These are phyloP conservation scores for Zingel zingel DNA, from an alignment of 2,113 vertebrate genomes.

Conservation along the genomic window DNA sequence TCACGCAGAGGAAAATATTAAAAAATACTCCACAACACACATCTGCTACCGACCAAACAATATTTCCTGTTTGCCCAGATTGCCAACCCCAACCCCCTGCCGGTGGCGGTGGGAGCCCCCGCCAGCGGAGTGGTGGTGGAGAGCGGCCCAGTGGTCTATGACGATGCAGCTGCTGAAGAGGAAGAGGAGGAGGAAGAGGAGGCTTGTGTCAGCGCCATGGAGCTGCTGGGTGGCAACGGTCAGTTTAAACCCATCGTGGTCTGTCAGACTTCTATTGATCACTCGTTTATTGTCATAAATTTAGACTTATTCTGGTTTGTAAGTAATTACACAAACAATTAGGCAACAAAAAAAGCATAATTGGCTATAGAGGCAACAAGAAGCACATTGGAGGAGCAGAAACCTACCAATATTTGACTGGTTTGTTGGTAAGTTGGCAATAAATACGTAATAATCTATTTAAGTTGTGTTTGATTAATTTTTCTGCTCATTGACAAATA, in stretches of 20 bases:
- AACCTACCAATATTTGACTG: no score
- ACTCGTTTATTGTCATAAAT: no score
- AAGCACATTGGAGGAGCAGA: no score
- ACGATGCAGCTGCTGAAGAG: conserved; percentile 87
- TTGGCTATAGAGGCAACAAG: no score
- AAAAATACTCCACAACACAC: conserved; percentile 24
- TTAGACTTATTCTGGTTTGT: not conserved
- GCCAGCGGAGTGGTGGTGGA: conserved; percentile 87
- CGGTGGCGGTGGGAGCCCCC: conserved; percentile 49
- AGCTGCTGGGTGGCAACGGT: conserved; percentile 91
- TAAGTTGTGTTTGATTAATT: no score
- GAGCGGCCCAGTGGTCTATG: conserved; percentile 92
- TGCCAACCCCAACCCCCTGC: conserved; percentile 24
- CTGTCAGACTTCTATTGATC: not conserved
- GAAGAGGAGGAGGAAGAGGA: conserved; percentile 93
- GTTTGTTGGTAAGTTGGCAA: no score
- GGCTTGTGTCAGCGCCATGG: conserved; percentile 92
- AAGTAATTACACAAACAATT: no score
- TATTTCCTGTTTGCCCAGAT: conserved; percentile 57
- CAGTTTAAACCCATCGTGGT: conserved; percentile 42
- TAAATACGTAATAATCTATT: no score
- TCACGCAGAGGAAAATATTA: conserved; percentile 51
- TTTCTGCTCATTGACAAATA: no score
- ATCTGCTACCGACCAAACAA: not conserved
- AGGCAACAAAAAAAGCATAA: no score